Percentiles rank a stretch among this genome's conserved stretches.
Conservation (phyloP, 2,888 invertebrate species). For the Spodoptera picta region DNA sequence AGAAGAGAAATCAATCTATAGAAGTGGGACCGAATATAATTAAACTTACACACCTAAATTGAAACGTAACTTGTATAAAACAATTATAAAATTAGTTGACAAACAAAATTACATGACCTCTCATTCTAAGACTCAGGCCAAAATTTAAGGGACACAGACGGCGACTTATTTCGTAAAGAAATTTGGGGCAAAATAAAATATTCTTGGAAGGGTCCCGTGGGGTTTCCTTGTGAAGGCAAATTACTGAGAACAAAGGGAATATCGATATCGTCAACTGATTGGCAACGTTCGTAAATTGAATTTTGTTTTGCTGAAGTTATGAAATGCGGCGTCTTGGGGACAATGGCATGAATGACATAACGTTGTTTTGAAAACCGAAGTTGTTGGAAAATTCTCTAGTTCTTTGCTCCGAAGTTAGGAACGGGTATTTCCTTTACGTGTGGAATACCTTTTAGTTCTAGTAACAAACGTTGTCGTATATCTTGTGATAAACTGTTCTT, state of each 20-base stretch:
- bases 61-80: too few relatives aligned
- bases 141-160: constrained; percentile 60
- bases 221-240: constrained; percentile 56
- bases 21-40: too few relatives aligned
- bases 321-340: constrained; percentile 33
- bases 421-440: background rate
- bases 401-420: background rate
- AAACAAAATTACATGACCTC: constrained; percentile 55
- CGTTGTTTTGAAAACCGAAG: constrained; percentile 12
- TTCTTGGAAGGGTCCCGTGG: constrained; percentile 49
- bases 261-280: constrained; percentile 60
- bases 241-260: constrained; percentile 62
- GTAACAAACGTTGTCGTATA: too few relatives aligned
- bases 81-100: constrained; percentile 25
- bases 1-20: too few relatives aligned
- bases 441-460: background rate
- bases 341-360: constrained; percentile 23
- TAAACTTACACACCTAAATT: too few relatives aligned
- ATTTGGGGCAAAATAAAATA: constrained; percentile 59
- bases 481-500: too few relatives aligned
- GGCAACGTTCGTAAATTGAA: constrained; percentile 54
- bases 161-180: constrained; percentile 56
- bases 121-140: constrained; percentile 42
- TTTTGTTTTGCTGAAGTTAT: constrained; percentile 51
- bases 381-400: constrained; percentile 1